Conservation (phyloP, 2,888 invertebrate species). For the Balanococcus diminutus region DNA sequence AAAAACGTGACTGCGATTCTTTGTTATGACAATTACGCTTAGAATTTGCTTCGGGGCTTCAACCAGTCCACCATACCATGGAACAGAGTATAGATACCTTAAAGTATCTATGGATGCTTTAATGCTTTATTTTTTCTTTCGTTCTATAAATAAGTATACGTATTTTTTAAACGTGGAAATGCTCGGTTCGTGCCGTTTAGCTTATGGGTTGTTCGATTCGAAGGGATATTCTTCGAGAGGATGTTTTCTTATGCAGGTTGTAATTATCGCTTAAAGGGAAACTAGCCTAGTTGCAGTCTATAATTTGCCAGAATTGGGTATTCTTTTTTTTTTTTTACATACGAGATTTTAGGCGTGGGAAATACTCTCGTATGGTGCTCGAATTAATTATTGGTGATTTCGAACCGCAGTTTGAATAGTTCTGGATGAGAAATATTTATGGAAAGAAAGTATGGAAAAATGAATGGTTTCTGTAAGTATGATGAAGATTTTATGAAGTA, state of each 20-base stretch:
- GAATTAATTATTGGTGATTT: conserved; percentile 8
- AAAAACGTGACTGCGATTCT: conserved; percentile 25
- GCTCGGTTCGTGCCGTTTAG: neutral
- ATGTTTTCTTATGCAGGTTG: neutral
- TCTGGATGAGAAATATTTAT: neutral
- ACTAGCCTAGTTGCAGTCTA: neutral
- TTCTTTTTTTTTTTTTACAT: neutral
- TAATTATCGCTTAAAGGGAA: neutral
- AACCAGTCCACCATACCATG: neutral
- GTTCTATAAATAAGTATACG: too few relatives aligned
- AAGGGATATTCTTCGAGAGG: neutral
- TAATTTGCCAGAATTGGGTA: neutral
- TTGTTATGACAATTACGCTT: conserved; percentile 33
- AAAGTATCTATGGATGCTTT: neutral
- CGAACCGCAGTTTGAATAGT: neutral
- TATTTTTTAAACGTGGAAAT: neutral
- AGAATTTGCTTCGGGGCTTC: conserved; percentile 29
- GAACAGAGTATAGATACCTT: neutral
- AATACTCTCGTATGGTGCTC: neutral
- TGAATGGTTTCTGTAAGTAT: too few relatives aligned
- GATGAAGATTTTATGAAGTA: too few relatives aligned
- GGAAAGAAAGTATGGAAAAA: neutral
- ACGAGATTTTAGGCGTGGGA: neutral
- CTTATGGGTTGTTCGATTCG: neutral
- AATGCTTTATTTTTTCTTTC: neutral